Conservation (phyloP, 2,888 invertebrate species). For the Trachelus troglodyta region DNA sequence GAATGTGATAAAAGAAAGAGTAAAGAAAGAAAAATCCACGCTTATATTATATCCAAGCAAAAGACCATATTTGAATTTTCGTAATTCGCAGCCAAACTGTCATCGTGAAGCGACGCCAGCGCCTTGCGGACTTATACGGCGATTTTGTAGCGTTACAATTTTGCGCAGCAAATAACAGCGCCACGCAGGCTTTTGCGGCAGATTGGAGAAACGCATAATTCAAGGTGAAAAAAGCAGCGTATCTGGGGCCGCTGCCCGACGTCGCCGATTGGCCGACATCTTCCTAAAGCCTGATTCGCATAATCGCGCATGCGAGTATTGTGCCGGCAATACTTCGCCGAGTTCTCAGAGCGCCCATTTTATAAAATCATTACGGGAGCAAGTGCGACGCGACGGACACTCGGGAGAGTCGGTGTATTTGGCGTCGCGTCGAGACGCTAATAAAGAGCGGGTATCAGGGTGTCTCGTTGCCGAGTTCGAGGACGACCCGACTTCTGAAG, state of each 20-base stretch:
- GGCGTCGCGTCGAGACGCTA: constrained; percentile 27
- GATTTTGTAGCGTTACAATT: not conserved
- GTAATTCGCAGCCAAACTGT: not conserved
- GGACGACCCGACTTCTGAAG: not conserved
- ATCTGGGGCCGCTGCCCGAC: not conserved
- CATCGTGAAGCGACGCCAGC: not conserved
- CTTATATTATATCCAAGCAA: not conserved
- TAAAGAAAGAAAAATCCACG: not conserved
- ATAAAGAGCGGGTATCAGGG: constrained; percentile 1
- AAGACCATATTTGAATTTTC: not conserved
- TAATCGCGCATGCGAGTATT: constrained; percentile 4
- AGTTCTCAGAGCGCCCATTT: constrained; percentile 19
- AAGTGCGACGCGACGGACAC: constrained; percentile 24
- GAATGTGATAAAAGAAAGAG: constrained; percentile 28
- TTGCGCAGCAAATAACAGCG: not conserved
- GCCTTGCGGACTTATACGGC: not conserved
- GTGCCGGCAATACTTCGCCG: not conserved
- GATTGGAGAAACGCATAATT: not conserved
- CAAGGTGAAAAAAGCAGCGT: not conserved
- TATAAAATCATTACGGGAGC: constrained; percentile 29
- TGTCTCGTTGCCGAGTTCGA: not conserved
- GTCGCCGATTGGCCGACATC: not conserved
- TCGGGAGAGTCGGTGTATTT: constrained; percentile 10
- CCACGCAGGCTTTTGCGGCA: not conserved
- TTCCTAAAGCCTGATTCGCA: not conserved